These are phyloP conservation scores for Delphinus delphis DNA, from an alignment of 2,113 vertebrate genomes.

Conservation along the genomic window DNA sequence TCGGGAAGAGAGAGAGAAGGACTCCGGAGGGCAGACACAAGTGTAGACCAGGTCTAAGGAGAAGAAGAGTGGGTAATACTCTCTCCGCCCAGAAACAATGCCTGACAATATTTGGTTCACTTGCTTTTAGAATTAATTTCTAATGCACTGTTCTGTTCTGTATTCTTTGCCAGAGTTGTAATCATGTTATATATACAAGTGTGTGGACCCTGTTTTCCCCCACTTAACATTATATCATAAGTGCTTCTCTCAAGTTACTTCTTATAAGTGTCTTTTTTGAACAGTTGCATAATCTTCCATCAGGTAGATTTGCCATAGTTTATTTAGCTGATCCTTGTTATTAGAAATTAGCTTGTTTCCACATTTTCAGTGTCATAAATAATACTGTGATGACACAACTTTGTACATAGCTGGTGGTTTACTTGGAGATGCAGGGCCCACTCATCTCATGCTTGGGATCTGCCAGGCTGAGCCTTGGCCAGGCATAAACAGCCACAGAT, in stretches of 20 bases:
- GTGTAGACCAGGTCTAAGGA: neutral
- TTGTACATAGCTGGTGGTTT: neutral
- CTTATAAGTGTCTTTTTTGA: neutral
- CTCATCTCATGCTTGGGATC: neutral
- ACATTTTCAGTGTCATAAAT: neutral
- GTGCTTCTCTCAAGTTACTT: neutral
- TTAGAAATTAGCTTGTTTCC: neutral
- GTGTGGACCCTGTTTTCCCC: neutral
- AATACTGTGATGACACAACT: neutral
- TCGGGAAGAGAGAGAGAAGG: neutral
- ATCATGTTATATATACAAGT: neutral
- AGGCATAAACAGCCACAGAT: neutral
- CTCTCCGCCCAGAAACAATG: neutral
- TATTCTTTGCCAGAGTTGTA: neutral
- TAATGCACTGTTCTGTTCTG: accelerated
- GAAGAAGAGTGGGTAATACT: neutral
- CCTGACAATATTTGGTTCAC: accelerated
- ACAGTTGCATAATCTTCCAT: neutral
- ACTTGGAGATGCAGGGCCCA: accelerated
- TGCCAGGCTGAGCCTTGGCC: neutral
- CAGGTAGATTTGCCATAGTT: neutral
- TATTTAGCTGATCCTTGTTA: neutral
- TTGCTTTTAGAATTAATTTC: neutral
- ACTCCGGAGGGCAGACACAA: accelerated
- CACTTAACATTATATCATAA: neutral